Conservation (phyloP, 1,140 invertebrate genomes). For the Drosophila auraria region DNA sequence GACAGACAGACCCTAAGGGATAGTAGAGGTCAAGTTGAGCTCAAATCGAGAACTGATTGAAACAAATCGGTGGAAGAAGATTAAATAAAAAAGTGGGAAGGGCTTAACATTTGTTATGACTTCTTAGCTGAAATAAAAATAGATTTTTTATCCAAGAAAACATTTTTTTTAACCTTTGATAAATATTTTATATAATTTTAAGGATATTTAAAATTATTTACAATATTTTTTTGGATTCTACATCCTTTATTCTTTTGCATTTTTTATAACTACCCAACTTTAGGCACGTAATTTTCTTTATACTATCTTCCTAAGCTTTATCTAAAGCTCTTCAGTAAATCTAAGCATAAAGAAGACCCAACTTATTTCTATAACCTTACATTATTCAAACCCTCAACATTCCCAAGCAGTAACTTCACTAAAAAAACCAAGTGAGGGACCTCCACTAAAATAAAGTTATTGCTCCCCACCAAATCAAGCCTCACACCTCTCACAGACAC, state of each 20-base stretch:
- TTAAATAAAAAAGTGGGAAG: not conserved
- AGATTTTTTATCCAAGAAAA: accelerated
- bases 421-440: not conserved
- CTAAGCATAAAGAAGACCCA: not conserved
- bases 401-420: not conserved
- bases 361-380: not conserved
- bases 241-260: too few species aligned
- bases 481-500: constrained; percentile 5
- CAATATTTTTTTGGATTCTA: too few species aligned
- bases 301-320: too few species aligned
- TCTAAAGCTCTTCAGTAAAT: not conserved
- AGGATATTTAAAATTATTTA: not conserved
- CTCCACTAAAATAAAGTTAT: constrained; percentile 1
- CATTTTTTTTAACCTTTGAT: not conserved
- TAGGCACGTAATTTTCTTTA: too few species aligned
- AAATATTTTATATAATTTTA: not conserved
- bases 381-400: not conserved
- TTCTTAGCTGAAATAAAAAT: not conserved
- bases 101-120: too few species aligned
- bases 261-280: too few species aligned
- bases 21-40: constrained; percentile 39
- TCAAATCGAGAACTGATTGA: constrained; percentile 16
- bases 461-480: constrained; percentile 1
- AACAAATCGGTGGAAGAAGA: constrained; percentile 10
- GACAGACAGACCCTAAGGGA: constrained; percentile 4